Evolutionary conservation across 2,113 vertebrate species (phyloP), one percentile per base, ranked within the genome.

Genomic region (Corythornis madagascariensis): DNA sequence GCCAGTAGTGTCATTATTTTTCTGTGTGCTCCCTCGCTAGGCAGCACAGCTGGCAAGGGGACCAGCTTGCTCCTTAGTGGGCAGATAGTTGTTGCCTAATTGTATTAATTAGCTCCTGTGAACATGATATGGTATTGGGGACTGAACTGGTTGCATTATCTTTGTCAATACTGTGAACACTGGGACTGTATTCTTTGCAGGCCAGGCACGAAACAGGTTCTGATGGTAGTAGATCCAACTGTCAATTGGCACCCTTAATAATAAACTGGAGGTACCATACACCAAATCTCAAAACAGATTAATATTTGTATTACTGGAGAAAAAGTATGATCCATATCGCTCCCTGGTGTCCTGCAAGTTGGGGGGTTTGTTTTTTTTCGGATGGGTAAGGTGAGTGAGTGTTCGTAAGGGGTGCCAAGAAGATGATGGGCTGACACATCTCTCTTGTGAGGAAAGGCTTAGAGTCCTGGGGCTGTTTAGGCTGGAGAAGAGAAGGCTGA

Each of bases 321-420:
- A 61, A 63, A 80, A 56, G 13, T 16, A 22, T 2, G 12, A 71
- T 47, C 33, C 3, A 0, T 55, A 13, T 78, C 4, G 7, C 17
- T 53, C 16, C 15, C 2, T 6, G 17, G 28, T 45, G 72, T 83
- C 64, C 56, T 88, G 69, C 16, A 85, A 65, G 35, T 16, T 52
- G 17, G 29, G 50, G 20, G 7, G 1, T 9, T 0, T 2, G 53
- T 9, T 15, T 38, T 40, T 61, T 29, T 17, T 3, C 6, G 25
- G 5, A 16, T 24, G 47, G 28, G 31, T 13, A 50, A 40, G 31
- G 28, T 43, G 72, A 55, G 28, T 0, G 1, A 11, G 60, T 21
- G 19, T 21, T 48, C 21, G 10, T 21, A 48, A 48, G 10, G 11
- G 47, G 22, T 19, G 47, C 47, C 21, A 21, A 9, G 20, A 48